phyloP scores from a whole-genome alignment of 2,888 invertebrate species.

The Dryomyza anilis region DNA sequence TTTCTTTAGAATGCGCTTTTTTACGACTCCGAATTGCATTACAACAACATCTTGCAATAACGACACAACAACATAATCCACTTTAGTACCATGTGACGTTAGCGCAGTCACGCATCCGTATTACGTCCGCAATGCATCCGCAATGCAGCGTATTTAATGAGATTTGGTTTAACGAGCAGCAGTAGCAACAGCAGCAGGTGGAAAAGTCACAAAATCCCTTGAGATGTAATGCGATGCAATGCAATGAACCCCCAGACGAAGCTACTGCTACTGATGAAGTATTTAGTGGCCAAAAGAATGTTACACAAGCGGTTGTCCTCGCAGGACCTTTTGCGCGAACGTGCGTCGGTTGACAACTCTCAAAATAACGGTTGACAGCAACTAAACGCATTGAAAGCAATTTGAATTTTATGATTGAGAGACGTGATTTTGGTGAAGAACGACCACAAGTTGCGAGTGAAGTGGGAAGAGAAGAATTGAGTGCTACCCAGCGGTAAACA shows the following conservation, averaged over 20 bases:
- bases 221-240: no score
- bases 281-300: conserved; percentile 20
- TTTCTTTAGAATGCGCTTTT: not conserved
- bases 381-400: not conserved
- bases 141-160: conserved; percentile 20
- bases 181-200: conserved; percentile 46
- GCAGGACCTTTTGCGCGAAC: no score
- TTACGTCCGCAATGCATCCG: conserved; percentile 14
- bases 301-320: no score
- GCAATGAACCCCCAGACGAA: no score
- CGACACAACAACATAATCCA: not conserved
- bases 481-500: no score
- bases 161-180: conserved; percentile 5
- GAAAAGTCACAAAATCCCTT: no score
- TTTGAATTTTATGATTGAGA: conserved; percentile 13
- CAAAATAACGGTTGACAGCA: no score
- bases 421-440: conserved; percentile 17
- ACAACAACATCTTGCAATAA: conserved; percentile 15
- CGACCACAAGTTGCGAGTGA: not conserved
- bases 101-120: not conserved
- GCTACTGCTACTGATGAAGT: conserved; percentile 17
- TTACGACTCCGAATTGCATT: conserved; percentile 11
- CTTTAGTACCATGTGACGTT: no score
- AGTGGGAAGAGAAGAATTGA: no score
- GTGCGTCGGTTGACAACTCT: no score